Evolutionary conservation across 2,797 vertebrate genomes (phyloP).

Genomic region (Chelon auratus): DNA sequence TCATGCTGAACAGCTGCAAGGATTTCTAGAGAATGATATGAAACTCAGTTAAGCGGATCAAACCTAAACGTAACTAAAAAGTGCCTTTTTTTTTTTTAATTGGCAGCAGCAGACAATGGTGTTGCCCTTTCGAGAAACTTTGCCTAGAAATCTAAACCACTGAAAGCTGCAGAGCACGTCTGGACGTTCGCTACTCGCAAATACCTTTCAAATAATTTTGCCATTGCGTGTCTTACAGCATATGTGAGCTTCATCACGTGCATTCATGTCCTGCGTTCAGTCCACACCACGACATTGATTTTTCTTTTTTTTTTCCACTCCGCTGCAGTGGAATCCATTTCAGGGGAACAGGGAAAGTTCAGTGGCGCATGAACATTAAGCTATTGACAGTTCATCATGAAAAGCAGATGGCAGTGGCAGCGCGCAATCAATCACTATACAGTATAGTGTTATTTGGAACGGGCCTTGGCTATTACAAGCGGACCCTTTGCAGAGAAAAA

Average conservation of each 20-base stretch:
- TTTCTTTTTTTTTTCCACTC: constrained; percentile 35
- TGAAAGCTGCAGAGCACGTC: not conserved
- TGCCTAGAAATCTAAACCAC: too few species aligned
- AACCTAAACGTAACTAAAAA: too few species aligned
- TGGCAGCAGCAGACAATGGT: not conserved
- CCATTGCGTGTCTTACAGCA: not conserved
- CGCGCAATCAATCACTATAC: constrained; percentile 19
- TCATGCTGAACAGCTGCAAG: too few species aligned
- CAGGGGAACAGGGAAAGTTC: constrained; percentile 11
- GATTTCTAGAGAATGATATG: too few species aligned
- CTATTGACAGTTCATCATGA: constrained; percentile 1
- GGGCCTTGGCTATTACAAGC: not conserved
- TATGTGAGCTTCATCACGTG: not conserved
- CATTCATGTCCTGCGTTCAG: not conserved
- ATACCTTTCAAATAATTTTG: too few species aligned
- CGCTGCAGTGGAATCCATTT: constrained; percentile 40
- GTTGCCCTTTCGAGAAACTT: not conserved
- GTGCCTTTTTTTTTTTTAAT: not conserved
- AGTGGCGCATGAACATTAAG: constrained; percentile 5
- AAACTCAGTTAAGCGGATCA: too few species aligned
- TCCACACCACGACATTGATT: not conserved
- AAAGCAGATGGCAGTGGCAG: not conserved
- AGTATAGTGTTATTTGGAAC: not conserved
- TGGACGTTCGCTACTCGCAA: too few species aligned
- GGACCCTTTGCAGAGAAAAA: not conserved